Percentiles rank a stretch among this genome's conserved stretches.
phyloP scores from a whole-genome alignment of 2,113 vertebrate species.

The Plecturocebus donacophilus region DNA sequence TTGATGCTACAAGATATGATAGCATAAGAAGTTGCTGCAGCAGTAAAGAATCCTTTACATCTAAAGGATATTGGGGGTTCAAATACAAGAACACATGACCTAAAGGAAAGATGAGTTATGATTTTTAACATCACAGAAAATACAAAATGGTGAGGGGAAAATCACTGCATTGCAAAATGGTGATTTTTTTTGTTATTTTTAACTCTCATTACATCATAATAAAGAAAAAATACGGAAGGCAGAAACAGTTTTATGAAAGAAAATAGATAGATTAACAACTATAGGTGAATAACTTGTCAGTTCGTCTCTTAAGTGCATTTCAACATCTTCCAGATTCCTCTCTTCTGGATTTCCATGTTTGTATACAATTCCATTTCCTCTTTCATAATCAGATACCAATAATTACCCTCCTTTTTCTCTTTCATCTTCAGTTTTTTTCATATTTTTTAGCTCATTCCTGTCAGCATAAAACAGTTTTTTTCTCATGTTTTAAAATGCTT shows the following conservation, averaged over 20 bases:
- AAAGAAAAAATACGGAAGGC: background rate
- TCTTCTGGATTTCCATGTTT: background rate
- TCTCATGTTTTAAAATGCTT: background rate
- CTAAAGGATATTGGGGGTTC: background rate
- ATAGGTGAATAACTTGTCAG: background rate
- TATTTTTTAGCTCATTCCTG: background rate
- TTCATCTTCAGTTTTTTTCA: background rate
- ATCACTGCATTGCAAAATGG: background rate
- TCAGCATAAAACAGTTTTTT: background rate
- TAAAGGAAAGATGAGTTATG: background rate
- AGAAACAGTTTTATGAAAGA: background rate
- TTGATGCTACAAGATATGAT: background rate
- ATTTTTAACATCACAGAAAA: background rate
- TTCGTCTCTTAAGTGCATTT: background rate
- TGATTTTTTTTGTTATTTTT: background rate
- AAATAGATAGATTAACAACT: background rate
- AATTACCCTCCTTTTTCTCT: background rate
- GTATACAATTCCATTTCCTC: background rate
- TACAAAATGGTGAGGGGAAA: background rate
- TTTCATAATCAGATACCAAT: background rate
- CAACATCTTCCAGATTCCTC: background rate
- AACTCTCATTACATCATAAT: background rate
- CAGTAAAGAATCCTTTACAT: background rate
- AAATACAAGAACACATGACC: background rate
- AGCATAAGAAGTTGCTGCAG: background rate